Percentiles rank a stretch among this genome's conserved stretches.
Evolutionary conservation across 1,140 invertebrate genomes (phyloP).

Genomic region (Lepidurus arcticus): DNA sequence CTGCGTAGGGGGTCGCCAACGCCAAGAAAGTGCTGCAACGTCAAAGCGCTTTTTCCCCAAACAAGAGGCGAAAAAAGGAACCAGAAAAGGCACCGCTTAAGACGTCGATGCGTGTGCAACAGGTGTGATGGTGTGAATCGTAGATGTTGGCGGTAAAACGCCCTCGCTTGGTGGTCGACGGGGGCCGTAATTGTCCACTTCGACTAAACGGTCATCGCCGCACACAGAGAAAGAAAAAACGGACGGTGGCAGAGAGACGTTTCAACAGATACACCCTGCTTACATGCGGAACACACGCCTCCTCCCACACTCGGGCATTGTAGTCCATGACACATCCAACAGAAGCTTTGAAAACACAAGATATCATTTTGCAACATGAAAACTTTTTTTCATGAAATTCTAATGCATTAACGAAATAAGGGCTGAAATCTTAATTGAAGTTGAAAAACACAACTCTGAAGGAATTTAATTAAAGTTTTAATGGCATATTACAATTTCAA

Average conservation of each 20-base stretch:
- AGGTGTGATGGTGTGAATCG: slow-evolving; percentile 11
- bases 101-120: slow-evolving; percentile 9
- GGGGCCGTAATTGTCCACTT: not conserved
- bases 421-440: no score
- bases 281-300: not conserved
- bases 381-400: no score
- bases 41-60: not conserved
- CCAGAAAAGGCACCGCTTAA: slow-evolving; percentile 6
- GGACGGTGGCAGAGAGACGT: slow-evolving; percentile 7
- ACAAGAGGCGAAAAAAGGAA: not conserved
- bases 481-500: no score
- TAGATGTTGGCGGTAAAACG: slow-evolving; percentile 4
- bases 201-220: slow-evolving; percentile 3
- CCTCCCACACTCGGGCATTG: not conserved
- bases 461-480: no score
- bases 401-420: no score
- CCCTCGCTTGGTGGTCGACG: slow-evolving; percentile 16
- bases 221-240: not conserved
- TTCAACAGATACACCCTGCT: slow-evolving; percentile 14
- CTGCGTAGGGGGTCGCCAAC: slow-evolving; percentile 7
- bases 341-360: no score
- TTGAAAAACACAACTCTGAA: no score
- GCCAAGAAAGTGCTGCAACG: not conserved
- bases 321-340: not conserved
- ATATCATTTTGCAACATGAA: no score